These are phyloP conservation scores for Antrozous pallidus DNA, from an alignment of 2,797 vertebrate species.

Conservation along the genomic window DNA sequence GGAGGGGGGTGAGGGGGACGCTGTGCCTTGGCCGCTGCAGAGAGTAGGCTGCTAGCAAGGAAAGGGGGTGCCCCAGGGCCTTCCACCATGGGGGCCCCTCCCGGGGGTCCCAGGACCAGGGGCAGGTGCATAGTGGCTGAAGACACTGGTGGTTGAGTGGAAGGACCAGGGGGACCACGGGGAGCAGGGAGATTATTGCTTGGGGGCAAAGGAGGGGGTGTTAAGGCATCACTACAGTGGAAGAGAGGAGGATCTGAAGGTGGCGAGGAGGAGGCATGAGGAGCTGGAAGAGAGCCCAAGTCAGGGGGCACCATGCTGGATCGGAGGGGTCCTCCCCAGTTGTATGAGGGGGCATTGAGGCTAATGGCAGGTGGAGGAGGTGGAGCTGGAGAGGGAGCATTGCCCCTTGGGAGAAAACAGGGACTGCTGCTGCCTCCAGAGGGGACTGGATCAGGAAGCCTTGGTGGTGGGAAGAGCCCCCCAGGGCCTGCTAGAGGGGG, in stretches of 20 bases:
- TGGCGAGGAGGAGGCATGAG: conserved; percentile 78
- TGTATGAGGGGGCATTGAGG: conserved; percentile 74
- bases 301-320: conserved; percentile 57
- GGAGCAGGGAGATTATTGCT: conserved; percentile 72
- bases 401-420: conserved; percentile 54
- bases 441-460: conserved; percentile 47
- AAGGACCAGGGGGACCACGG: conserved; percentile 78
- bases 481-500: conserved; percentile 76
- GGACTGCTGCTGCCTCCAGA: conserved; percentile 64
- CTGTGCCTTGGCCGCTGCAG: conserved; percentile 93
- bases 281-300: conserved; percentile 84
- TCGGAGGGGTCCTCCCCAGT: conserved; percentile 67
- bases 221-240: conserved; percentile 79
- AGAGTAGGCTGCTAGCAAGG: conserved; percentile 92
- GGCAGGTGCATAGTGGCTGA: conserved; percentile 80
- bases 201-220: conserved; percentile 63
- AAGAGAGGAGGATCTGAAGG: conserved; percentile 71
- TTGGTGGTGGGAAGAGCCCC: conserved; percentile 62
- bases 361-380: conserved; percentile 71
- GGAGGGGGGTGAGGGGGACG: conserved; percentile 72
- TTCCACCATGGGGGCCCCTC: conserved; percentile 82
- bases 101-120: conserved; percentile 81
- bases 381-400: conserved; percentile 67
- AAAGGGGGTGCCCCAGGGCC: conserved; percentile 88
- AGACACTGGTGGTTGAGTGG: conserved; percentile 83